Evolutionary conservation across 2,113 vertebrate genomes (phyloP).

Genomic region (Podarcis raffonei): DNA sequence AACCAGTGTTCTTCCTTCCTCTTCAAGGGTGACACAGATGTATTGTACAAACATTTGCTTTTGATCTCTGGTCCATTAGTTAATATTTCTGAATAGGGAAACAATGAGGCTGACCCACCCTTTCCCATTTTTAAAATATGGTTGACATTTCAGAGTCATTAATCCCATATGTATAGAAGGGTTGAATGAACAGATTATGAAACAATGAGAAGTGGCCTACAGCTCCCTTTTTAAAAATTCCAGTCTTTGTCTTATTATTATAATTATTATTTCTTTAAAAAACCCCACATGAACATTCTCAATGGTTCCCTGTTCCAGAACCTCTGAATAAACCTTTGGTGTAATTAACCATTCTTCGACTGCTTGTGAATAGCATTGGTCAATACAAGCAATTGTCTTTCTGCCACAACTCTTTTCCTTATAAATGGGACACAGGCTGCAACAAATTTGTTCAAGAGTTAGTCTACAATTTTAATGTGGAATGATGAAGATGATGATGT

Average conservation of each 20-base stretch:
- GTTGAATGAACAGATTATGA: slow-evolving; percentile 35
- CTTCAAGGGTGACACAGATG: slow-evolving; percentile 2
- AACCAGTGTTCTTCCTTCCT: slow-evolving; percentile 1
- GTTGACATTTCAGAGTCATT: slow-evolving; percentile 38
- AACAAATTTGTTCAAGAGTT: not conserved
- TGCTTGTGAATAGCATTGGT: not conserved
- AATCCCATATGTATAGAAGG: slow-evolving; percentile 19
- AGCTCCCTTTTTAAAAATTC: not conserved
- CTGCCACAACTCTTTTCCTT: not conserved
- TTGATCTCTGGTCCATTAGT: slow-evolving; percentile 35
- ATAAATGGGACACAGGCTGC: not conserved
- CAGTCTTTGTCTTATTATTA: not conserved
- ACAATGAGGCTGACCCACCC: slow-evolving; percentile 31
- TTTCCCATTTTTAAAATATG: slow-evolving; percentile 27
- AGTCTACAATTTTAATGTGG: not conserved
- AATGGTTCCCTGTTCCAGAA: not conserved
- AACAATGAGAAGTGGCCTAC: slow-evolving; percentile 17
- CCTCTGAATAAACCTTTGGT: not conserved
- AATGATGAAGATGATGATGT: no score
- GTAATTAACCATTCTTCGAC: not conserved
- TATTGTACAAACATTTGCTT: slow-evolving; percentile 11
- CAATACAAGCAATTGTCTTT: not conserved
- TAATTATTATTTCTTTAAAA: not conserved
- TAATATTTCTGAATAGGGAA: slow-evolving; percentile 20
- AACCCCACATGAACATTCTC: not conserved